Base-by-base conservation (phyloP, 2,888 invertebrate species). In the Drosophila percnosoma region DNA sequence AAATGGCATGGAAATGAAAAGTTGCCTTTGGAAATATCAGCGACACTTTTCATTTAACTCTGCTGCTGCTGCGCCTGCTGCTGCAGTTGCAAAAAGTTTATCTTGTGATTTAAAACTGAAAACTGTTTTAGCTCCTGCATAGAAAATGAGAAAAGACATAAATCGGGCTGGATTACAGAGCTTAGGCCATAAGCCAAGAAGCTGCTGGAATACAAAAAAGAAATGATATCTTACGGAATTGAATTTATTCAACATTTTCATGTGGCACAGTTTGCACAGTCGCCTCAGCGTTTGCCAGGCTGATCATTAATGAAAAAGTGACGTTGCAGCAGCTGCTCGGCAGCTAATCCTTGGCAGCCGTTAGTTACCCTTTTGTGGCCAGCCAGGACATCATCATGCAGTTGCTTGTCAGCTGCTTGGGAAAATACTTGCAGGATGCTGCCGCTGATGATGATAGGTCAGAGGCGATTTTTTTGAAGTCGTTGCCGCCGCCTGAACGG, bases 301-400 rank as follows among this genome's bases (percentile, higher is more conserved):
- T 40, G 76, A 87, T 85, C 82, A 89, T 87, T 85, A 83, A 85
- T 85, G 84, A 89, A 89, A 75, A 64, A 42, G 45, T 45, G 45
- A 45, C 45, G 21, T 24, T 59, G 57, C 29, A 51, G 69, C 75
- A 82, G 80, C 85, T 87, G 89, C 42, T 55, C 33, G 27, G 10
- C 40, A 27, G n/a, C 63, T 79, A 75, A 77, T 77, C 75, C 80
- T 24, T 42, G 63, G 29, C 24, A 10, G 38, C 21, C n/a, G 38
- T 49, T 33, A 54, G 29, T 85, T 77, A 85, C 89, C 85, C 89
- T 80, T 82, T 88, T 54, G 65, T 10, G 27, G n/a, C 11, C 11
- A n/a, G n/a, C 27, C 68, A 67, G 63, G 73, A 73, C 70, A 42
- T 21, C 57, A 21, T 42, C 29, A 40, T 75, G 73, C 69, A 58